Evolutionary conservation across 2,888 invertebrate genomes (phyloP).

Genomic region (Trachelus iudaicus): DNA sequence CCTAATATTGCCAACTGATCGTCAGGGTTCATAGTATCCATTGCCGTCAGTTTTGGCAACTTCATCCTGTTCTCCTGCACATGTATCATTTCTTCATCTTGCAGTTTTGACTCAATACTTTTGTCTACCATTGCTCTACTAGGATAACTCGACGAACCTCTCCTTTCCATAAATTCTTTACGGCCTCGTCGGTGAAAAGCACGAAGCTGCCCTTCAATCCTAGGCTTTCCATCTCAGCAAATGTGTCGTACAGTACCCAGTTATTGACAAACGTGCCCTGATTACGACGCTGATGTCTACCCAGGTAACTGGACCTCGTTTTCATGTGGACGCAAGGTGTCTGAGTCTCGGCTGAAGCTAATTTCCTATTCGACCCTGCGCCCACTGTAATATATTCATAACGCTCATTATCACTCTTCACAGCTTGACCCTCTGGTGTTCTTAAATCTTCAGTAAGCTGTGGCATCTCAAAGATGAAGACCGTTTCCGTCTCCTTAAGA

Average conservation of each 20-base stretch:
- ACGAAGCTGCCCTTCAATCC: neutral
- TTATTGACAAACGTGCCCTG: slow-evolving; percentile 76
- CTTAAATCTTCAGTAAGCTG: slow-evolving; percentile 73
- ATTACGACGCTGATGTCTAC: slow-evolving; percentile 69
- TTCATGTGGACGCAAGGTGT: slow-evolving; percentile 73
- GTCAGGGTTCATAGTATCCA: slow-evolving; percentile 49
- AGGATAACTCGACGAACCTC: neutral
- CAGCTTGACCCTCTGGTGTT: slow-evolving; percentile 69
- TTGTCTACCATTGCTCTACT: neutral
- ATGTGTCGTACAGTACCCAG: slow-evolving; percentile 84
- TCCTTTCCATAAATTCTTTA: neutral
- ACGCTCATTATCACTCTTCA: slow-evolving; percentile 73
- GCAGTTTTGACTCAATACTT: neutral
- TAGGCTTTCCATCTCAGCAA: slow-evolving; percentile 54
- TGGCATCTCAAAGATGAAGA: slow-evolving; percentile 73
- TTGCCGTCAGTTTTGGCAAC: slow-evolving; percentile 26
- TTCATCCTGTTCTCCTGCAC: slow-evolving; percentile 24
- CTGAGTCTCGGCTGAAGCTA: slow-evolving; percentile 77
- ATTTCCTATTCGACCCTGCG: slow-evolving; percentile 75
- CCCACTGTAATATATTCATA: slow-evolving; percentile 78
- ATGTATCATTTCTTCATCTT: too few species aligned
- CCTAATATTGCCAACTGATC: slow-evolving; percentile 58
- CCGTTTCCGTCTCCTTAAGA: slow-evolving; percentile 76
- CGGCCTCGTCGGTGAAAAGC: neutral
- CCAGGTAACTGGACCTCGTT: slow-evolving; percentile 73